These are phyloP conservation scores for Heliconius charithonia DNA, from an alignment of 2,888 invertebrate genomes.

Conservation along the genomic window DNA sequence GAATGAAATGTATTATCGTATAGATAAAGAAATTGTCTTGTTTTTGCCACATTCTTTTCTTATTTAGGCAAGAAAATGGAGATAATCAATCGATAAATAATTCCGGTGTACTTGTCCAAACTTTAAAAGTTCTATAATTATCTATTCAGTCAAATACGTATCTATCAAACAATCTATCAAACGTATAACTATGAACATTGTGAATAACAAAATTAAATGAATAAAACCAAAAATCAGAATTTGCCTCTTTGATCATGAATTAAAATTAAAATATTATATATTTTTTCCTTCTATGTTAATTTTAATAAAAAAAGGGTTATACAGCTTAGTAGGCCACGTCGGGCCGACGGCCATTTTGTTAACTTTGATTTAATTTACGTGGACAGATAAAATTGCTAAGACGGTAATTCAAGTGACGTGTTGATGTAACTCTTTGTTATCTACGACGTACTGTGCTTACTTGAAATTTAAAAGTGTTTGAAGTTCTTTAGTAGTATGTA, in stretches of 20 bases:
- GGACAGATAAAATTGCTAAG: slow-evolving; percentile 33
- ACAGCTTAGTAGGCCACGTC: slow-evolving; percentile 30
- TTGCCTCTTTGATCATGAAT: no score
- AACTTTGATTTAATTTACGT: slow-evolving; percentile 33
- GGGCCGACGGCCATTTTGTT: slow-evolving; percentile 6
- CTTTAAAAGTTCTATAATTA: no score
- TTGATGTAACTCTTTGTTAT: slow-evolving; percentile 4
- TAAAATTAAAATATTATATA: no score
- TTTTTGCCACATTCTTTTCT: neutral
- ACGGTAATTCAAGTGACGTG: slow-evolving; percentile 30
- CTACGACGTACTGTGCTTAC: neutral
- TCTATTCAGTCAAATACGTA: no score
- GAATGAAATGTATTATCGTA: neutral
- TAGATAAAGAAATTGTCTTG: neutral
- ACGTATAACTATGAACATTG: no score
- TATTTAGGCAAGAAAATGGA: neutral
- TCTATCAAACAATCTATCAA: no score
- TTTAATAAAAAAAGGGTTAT: neutral
- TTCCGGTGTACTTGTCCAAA: no score
- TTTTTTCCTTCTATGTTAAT: slow-evolving; percentile 1
- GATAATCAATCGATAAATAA: no score
- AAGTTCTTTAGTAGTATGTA: neutral
- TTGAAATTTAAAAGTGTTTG: slow-evolving; percentile 2
- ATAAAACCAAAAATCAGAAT: no score
- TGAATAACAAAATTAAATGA: no score